Evolutionary conservation across 2,888 invertebrate species (phyloP), one percentile per base, ranked within the genome.

Genomic region (Trileptium ribeirensis): DNA sequence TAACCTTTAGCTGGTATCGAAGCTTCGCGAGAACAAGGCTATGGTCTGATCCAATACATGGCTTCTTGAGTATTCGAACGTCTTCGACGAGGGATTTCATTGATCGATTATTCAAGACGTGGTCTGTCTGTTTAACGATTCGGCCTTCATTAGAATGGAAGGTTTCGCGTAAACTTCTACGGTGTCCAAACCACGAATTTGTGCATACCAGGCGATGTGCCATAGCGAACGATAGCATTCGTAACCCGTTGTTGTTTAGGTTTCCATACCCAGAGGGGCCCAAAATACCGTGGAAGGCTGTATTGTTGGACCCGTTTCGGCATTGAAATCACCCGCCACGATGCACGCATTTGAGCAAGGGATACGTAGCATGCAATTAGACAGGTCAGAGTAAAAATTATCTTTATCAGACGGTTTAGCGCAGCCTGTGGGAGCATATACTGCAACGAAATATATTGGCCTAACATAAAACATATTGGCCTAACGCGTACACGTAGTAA

Each of bases 261-360:
- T 8, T 3, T 8, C 74, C 29, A 33, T 70, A 29, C 33, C 74
- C 74, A n/a, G 33, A 70, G 8, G 15, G 74, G 29, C 74, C 74
- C 15, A 70, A 29, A 8, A 19, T n/a, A 3, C 29, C 29, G 29
- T n/a, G 15, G 15, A 15, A 70, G 8, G 15, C 74, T 8, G 74
- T 29, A n/a, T 29, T 15, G 33, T 70, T 33, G 74, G 8, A 29
- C 74, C 74, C 8, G 29, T 70, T 15, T 70, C 15, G 3, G 74
- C 74, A 29, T 70, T 70, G 29, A 70, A 70, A 70, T 70, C 74
- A 19, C 74, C 74, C n/a, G 74, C 74, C 8, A 70, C 8, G n/a
- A 70, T 70, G 74, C 15, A 19, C 15, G 29, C 15, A 8, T 70
- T 29, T 8, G 74, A 19, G 8, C 29, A 33, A 19, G 74, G 74